phyloP scores from a whole-genome alignment of 2,888 invertebrate species.

The Leptinotarsa juncta region DNA sequence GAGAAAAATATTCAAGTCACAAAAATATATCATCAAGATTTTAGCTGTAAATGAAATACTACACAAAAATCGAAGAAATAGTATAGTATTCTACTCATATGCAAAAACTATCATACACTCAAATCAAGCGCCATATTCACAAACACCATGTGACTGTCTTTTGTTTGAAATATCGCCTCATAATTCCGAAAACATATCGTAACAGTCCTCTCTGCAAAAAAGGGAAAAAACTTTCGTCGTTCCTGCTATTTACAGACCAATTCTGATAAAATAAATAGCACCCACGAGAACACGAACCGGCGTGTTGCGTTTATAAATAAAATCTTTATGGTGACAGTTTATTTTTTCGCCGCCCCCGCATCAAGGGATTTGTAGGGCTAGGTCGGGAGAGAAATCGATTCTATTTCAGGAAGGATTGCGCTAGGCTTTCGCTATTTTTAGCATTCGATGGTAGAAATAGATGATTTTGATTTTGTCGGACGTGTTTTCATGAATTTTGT shows the following conservation, averaged over 20 bases:
- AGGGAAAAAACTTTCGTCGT: slow-evolving; percentile 5
- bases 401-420: slow-evolving; percentile 14
- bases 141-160: no score
- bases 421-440: neutral
- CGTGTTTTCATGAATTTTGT: neutral
- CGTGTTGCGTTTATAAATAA: slow-evolving; percentile 31
- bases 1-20: no score
- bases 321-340: slow-evolving; percentile 28
- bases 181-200: slow-evolving; percentile 14
- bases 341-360: slow-evolving; percentile 38
- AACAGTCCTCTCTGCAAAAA: slow-evolving; percentile 5
- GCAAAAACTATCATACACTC: no score
- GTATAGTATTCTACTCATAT: no score
- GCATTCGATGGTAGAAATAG: neutral
- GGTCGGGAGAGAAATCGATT: slow-evolving; percentile 39
- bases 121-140: no score
- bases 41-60: no score
- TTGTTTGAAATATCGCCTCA: slow-evolving; percentile 1
- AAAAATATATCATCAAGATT: no score
- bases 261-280: slow-evolving; percentile 22
- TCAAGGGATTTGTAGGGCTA: slow-evolving; percentile 36
- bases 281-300: slow-evolving; percentile 11
- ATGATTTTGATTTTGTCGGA: neutral
- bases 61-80: no score
- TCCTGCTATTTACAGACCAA: slow-evolving; percentile 28